Evolutionary conservation across 2,888 invertebrate genomes (phyloP).

Genomic region (Ichneumon xanthorius): DNA sequence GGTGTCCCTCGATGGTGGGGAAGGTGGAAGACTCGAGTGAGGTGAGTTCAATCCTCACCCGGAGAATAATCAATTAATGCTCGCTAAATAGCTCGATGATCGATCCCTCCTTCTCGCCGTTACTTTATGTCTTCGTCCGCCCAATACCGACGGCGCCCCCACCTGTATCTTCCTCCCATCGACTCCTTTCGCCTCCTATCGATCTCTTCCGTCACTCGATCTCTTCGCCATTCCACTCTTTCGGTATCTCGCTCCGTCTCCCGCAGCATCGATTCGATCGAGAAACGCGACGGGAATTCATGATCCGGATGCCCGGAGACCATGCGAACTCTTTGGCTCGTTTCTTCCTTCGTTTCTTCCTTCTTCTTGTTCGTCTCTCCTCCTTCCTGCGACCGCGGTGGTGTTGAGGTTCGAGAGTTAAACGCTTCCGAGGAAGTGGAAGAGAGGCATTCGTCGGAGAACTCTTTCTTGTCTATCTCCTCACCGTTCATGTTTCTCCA

Average conservation of each 20-base stretch:
- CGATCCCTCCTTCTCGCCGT: conserved; percentile 31
- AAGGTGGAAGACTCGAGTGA: conserved; percentile 23
- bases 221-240: conserved; percentile 61
- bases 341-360: conserved; percentile 14
- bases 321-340: conserved; percentile 49
- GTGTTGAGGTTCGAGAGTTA: conserved; percentile 53
- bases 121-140: conserved; percentile 13
- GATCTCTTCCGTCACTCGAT: conserved; percentile 19
- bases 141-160: neutral
- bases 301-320: conserved; percentile 48
- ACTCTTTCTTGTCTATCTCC: conserved; percentile 19
- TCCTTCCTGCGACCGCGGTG: conserved; percentile 2
- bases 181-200: neutral
- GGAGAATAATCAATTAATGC: conserved; percentile 69
- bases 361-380: conserved; percentile 15
- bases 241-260: conserved; percentile 60
- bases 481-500: neutral
- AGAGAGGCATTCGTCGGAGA: conserved; percentile 39
- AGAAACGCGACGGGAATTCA: conserved; percentile 45
- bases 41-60: conserved; percentile 61
- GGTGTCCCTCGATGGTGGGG: conserved; percentile 42
- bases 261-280: conserved; percentile 44
- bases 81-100: conserved; percentile 66
- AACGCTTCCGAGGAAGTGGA: conserved; percentile 60
- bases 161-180: neutral